Evolutionary conservation across 2,113 vertebrate genomes (phyloP), one percentile per base, ranked within the genome.

Genomic region (Excalfactoria chinensis): DNA sequence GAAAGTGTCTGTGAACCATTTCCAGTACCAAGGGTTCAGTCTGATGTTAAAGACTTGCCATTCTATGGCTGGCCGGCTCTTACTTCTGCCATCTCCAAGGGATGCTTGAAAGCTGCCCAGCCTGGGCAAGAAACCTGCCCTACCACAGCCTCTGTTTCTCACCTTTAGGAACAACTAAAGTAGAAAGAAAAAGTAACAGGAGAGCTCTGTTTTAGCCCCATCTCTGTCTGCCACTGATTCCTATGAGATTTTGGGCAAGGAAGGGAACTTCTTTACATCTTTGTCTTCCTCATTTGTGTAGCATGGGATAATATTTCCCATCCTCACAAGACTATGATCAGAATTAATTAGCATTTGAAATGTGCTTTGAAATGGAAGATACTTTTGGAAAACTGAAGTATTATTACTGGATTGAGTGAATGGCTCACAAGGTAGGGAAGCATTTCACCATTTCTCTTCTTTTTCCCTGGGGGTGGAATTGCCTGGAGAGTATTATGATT

Each of bases 361-460:
- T 92, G 86, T 82, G 49, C 84, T 94, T 94, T 96, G 95, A 95
- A 93, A 96, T 90, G 84, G 86, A 93, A 90, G 80, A 89, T 75
- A 70, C 77, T 34, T 84, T 94, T 95, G 77, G 81, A 93, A 95
- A 93, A 84, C 40, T 2, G 16, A 93, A 86, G 80, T 90, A 84
- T 78, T 93, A 74, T 86, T 91, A 71, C 62, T 18, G 40, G 35
- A 76, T 1, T 70, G 75, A 83, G 15, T 78, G 53, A 95, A 49
- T 49, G 44, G 32, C 68, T 93, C 5, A 1, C 14, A 63, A 60
- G 23, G 26, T 46, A 70, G 32, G 28, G 71, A 92, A 84, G 34
- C 8, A 26, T 92, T 96, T 94, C 0, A 55, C 23, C 23, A 49
- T 49, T 49, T 53, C 26, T 5, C 7, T 75, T 88, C 14, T 73